phyloP scores from a whole-genome alignment of 1,140 invertebrate genomes.

The Pogonomyrmex californicus region DNA sequence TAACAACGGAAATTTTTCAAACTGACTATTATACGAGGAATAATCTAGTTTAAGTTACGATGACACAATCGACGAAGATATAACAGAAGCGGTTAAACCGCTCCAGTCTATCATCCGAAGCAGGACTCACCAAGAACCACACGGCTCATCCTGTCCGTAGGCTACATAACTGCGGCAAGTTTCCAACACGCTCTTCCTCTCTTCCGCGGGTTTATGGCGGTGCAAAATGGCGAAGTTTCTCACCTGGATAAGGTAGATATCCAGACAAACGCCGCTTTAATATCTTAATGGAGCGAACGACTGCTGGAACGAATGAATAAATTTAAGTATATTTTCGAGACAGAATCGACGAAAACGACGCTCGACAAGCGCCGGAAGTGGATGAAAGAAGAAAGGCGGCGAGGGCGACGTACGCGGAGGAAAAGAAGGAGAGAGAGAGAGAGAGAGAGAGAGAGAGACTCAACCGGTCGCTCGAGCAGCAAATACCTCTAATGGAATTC shows the following conservation, averaged over 20 bases:
- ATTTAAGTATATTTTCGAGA: conserved; percentile 65
- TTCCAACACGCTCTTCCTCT: conserved; percentile 9
- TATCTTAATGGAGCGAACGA: conserved; percentile 64
- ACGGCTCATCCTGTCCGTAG: conserved; percentile 28
- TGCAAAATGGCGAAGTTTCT: conserved; percentile 59
- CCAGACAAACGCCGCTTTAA: conserved; percentile 53
- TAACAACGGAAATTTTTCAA: neutral
- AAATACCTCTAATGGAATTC: conserved; percentile 43
- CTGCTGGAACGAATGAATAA: conserved; percentile 56
- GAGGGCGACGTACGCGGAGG: neutral
- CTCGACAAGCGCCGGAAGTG: conserved; percentile 9
- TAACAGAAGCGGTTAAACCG: conserved; percentile 23
- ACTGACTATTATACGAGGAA: neutral
- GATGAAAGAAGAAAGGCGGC: conserved; percentile 48
- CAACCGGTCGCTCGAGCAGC: neutral
- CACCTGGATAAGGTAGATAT: conserved; percentile 53
- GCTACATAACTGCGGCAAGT: conserved; percentile 40
- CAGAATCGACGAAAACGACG: conserved; percentile 32
- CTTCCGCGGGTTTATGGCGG: conserved; percentile 7
- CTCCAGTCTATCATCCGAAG: conserved; percentile 7
- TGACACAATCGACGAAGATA: neutral
- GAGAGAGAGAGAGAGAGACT: neutral
- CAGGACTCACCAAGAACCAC: neutral
- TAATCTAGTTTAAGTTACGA: neutral
- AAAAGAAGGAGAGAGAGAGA: too few species aligned